Evolutionary conservation across 2,888 invertebrate genomes (phyloP).

Genomic region (Drosophila austrosaltans): DNA sequence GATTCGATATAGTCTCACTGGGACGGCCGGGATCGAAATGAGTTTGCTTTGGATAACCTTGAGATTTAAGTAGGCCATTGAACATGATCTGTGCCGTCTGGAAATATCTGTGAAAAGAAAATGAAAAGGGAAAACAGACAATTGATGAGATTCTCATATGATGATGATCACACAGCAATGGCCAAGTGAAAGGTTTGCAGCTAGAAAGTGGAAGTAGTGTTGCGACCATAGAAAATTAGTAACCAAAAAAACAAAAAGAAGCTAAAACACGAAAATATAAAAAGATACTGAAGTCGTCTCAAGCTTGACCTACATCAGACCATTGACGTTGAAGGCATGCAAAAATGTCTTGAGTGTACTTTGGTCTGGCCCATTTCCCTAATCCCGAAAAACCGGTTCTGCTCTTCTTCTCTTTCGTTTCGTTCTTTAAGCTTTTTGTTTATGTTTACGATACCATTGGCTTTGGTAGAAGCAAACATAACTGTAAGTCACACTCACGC

Average conservation of each 20-base stretch:
- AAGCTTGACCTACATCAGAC: conserved; percentile 43
- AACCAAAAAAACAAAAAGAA: conserved; percentile 15
- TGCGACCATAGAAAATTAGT: conserved; percentile 35
- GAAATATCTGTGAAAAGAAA: conserved; percentile 85
- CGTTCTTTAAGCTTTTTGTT: conserved; percentile 51
- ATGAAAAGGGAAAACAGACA: conserved; percentile 34
- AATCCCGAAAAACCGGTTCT: conserved; percentile 59
- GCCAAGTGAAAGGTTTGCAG: conserved; percentile 68
- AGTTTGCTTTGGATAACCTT: conserved; percentile 89
- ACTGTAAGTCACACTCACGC: conserved; percentile 51
- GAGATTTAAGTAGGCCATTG: conserved; percentile 90
- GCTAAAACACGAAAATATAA: not conserved
- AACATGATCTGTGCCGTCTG: conserved; percentile 88
- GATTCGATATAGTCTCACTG: conserved; percentile 88
- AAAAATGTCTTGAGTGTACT: conserved; percentile 35
- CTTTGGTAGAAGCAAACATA: conserved; percentile 43
- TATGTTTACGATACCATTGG: conserved; percentile 54
- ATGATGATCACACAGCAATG: conserved; percentile 63
- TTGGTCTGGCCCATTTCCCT: conserved; percentile 46
- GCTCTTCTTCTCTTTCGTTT: not conserved
- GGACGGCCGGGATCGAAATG: conserved; percentile 88
- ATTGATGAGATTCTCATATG: conserved; percentile 41
- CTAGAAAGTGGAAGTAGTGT: conserved; percentile 76
- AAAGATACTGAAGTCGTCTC: not conserved
- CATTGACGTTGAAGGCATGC: conserved; percentile 45